Base-by-base conservation (phyloP, 2,888 invertebrate genomes). In the Sisyra terminalis region DNA sequence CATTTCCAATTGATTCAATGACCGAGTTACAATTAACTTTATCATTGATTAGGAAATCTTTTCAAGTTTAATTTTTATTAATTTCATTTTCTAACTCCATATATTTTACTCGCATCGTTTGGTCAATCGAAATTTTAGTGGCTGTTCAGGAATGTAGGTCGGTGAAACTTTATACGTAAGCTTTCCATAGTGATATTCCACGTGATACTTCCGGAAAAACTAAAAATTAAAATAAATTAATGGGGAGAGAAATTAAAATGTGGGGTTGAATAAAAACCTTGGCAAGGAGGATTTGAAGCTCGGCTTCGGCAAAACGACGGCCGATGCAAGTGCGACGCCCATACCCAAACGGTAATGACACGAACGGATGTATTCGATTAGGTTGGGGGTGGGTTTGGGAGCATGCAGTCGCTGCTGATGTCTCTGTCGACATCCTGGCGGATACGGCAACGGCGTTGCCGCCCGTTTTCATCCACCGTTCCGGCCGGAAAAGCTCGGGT, bases 301-400 rank as follows among this genome's bases (percentile, higher is more conserved):
- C 85, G 40, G 78, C 77, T 63, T 86, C 85, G 13, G 86, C 85
- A 59, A 86, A 83, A 53, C 86, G 66, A 51, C 81, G 73, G 39
- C 86, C 86, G 52, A 83, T 67, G 59, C 83, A 84, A 67, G 80
- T 81, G 48, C 83, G 67, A 44, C 81, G 68, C 2, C 83, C 83
- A 57, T 76, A 81, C 6, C 83, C 83, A 60, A 83, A 83, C 9
- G 83, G 82, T 46, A 83, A 65, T 41, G 78, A 75, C 1, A 78
- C 77, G 57, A 79, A 83, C 18, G 80, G 81, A 60, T 82, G 80
- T 45, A 78, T 76, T 68, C 73, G 69, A 54, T 74, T 51, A 29
- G 24, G 24, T 7, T 40, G 49, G 50, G 36, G 9, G 34, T 39
- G 5, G 16, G 16, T 15, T 29, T 9, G 32, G 14, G n/a, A 32